Evolutionary conservation across 2,113 vertebrate species (phyloP).

Genomic region (Scolopax mira): DNA sequence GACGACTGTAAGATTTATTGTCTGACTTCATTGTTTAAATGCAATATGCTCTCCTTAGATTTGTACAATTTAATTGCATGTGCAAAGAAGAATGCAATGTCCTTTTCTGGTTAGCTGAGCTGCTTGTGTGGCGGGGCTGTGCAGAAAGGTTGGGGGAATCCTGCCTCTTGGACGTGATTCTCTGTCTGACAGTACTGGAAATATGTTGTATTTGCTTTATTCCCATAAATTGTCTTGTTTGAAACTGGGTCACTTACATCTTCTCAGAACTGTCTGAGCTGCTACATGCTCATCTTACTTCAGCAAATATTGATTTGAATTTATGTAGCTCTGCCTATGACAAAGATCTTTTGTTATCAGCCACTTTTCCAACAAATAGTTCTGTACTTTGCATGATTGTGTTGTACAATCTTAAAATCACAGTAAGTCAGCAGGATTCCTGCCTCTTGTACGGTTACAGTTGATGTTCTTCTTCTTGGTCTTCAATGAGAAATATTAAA

Average conservation of each 20-base stretch:
- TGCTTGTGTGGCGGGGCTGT: background rate
- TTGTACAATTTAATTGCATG: background rate
- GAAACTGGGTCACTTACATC: background rate
- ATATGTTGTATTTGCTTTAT: background rate
- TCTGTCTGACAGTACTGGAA: background rate
- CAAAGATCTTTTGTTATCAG: background rate
- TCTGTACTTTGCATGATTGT: background rate
- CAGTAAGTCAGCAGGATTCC: background rate
- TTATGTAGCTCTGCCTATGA: background rate
- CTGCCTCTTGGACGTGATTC: background rate
- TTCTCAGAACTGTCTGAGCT: background rate
- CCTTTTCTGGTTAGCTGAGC: conserved; percentile 49
- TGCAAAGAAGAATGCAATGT: background rate
- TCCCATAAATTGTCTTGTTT: background rate
- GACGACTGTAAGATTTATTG: conserved; percentile 2
- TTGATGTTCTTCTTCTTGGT: background rate
- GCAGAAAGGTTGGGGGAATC: background rate
- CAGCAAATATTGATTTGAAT: background rate
- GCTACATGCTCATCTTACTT: background rate
- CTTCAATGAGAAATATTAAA: background rate
- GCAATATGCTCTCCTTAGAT: background rate
- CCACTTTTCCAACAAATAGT: background rate
- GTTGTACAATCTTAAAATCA: background rate
- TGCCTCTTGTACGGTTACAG: background rate
- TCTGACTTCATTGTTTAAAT: conserved; percentile 45